Percentiles rank a stretch among this genome's conserved stretches.
Evolutionary conservation across 2,888 invertebrate genomes (phyloP).

Genomic region (Lasioglossum malachurum): DNA sequence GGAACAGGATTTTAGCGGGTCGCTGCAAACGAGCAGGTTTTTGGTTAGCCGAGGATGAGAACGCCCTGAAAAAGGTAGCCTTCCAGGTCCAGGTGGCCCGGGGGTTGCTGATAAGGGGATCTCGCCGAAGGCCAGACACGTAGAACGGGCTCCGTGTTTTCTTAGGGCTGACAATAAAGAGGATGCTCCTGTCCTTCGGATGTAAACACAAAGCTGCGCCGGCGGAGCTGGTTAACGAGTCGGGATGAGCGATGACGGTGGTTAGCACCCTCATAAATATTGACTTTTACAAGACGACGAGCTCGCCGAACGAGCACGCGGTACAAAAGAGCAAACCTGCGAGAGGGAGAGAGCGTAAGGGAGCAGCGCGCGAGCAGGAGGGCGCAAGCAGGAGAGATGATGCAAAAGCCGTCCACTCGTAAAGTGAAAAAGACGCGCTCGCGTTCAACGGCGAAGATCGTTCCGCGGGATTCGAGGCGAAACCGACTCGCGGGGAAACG

Average conservation of each 20-base stretch:
- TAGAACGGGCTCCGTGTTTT: conserved; percentile 62
- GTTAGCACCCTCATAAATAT: conserved; percentile 82
- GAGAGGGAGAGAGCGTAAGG: neutral
- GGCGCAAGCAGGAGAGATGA: neutral
- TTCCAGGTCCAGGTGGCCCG: neutral
- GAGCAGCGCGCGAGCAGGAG: neutral
- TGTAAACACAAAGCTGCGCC: conserved; percentile 73
- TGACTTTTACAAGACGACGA: conserved; percentile 78
- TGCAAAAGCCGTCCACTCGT: conserved; percentile 62
- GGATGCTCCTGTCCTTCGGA: conserved; percentile 68
- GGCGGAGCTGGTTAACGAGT: conserved; percentile 69
- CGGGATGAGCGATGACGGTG: conserved; percentile 81
- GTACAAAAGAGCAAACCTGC: neutral
- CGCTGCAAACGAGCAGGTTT: conserved; percentile 5
- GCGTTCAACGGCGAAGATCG: conserved; percentile 54
- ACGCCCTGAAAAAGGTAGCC: conserved; percentile 34
- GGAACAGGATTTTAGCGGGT: too few relatives aligned
- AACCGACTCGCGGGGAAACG: conserved; percentile 62
- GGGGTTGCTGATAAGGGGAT: conserved; percentile 55
- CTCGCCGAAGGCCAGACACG: conserved; percentile 49
- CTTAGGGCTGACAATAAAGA: conserved; percentile 72
- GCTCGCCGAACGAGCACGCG: conserved; percentile 17
- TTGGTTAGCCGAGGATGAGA: conserved; percentile 28
- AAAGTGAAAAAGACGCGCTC: conserved; percentile 74
- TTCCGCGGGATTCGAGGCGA: conserved; percentile 62